phyloP scores from a whole-genome alignment of 92 coral and sea anemone species.

The Chrysogorgia sp. region DNA sequence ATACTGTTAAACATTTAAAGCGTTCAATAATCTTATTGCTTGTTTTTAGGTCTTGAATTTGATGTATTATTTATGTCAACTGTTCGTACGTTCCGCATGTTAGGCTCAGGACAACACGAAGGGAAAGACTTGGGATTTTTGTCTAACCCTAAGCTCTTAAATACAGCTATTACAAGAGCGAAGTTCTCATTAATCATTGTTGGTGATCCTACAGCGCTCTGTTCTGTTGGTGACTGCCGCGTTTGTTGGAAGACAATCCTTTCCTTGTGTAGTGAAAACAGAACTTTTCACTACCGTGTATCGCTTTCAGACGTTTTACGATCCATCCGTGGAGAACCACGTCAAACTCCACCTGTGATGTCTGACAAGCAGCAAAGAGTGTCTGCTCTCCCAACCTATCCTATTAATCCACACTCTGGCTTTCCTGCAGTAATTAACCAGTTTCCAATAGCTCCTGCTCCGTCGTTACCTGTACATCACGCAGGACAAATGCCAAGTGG shows the following conservation, averaged over 20 bases:
- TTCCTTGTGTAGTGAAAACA: constrained; percentile 72
- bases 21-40: background rate
- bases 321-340: constrained; percentile 24
- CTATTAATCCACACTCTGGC: background rate
- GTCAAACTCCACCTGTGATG: background rate
- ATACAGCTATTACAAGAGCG: constrained; percentile 96
- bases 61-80: constrained; percentile 87
- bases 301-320: constrained; percentile 68
- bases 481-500: background rate
- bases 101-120: constrained; percentile 61
- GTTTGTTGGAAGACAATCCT: constrained; percentile 91
- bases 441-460: background rate
- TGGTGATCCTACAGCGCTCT: constrained; percentile 92
- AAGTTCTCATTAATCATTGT: constrained; percentile 78
- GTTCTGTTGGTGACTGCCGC: constrained; percentile 85
- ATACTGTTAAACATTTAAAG: background rate
- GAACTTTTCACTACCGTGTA: constrained; percentile 88
- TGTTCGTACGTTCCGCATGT: constrained; percentile 72
- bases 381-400: background rate
- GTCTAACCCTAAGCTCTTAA: constrained; percentile 81
- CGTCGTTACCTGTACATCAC: background rate
- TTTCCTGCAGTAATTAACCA: background rate
- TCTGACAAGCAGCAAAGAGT: background rate
- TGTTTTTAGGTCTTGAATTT: constrained; percentile 80
- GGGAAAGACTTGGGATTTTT: constrained; percentile 82